Conservation (phyloP, 2,797 vertebrate species). For the Galago senegalensis region DNA sequence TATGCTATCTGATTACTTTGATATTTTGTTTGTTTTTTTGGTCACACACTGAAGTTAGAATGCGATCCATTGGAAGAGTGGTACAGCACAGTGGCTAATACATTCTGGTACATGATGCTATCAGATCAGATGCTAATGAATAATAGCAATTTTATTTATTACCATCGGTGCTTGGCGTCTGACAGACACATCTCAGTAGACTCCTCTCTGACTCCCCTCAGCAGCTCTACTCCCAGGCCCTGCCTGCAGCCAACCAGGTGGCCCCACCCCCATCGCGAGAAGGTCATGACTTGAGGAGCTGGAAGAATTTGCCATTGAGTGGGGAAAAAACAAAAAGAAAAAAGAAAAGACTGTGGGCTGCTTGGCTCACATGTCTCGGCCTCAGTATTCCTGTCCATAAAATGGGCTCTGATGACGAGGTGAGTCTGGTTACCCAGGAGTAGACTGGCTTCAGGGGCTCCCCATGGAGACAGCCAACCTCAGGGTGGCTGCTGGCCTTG, state of each 20-base stretch:
- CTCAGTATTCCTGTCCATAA: neutral
- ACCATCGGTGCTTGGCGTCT: neutral
- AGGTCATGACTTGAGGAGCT: no score
- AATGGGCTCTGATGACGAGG: neutral
- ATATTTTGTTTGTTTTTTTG: neutral
- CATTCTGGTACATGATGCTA: no score
- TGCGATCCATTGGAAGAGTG: no score
- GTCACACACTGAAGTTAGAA: neutral
- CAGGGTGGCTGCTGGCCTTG: neutral
- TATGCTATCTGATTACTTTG: neutral
- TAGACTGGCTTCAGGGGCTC: neutral
- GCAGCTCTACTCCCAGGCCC: accelerated
- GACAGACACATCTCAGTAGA: accelerated
- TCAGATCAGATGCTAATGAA: no score
- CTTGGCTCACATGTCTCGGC: accelerated
- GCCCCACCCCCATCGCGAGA: neutral
- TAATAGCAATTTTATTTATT: no score
- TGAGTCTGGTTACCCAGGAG: neutral
- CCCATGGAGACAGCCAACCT: neutral
- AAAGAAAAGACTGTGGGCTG: neutral
- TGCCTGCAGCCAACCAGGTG: accelerated
- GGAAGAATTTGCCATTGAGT: neutral
- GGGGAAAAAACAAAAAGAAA: neutral
- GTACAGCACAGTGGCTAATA: accelerated
- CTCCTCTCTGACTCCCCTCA: accelerated